Base-by-base conservation (phyloP, 2,113 vertebrate genomes). In the Triplophysa dalaica region DNA sequence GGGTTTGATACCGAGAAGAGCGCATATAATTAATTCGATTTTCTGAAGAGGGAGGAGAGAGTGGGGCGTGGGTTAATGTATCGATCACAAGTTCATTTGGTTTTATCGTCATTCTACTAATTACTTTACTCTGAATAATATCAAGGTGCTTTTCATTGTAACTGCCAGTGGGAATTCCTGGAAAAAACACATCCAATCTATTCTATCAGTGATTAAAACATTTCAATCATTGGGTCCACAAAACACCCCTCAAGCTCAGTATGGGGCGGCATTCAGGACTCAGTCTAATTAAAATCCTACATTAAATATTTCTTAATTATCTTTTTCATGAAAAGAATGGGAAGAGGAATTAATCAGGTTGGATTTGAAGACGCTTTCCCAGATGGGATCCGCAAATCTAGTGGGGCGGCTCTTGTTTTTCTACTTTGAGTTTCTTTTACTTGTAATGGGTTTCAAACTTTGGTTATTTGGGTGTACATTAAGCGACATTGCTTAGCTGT, bases 191-290 rank as follows among this genome's bases (percentile, higher is more conserved):
- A 73, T 77, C 77, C 74, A 81, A 85, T 87, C 78, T 83, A 75
- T 81, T 86, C 83, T 85, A 86, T 82, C 85, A 79, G 81, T 87
- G 84, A 87, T 86, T 89, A 89, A 86, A 89, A 86, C 78, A 82
- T 87, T 87, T 87, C 81, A 87, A 78, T 86, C 81, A 82, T 81
- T 81, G 77, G 66, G 77, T 75, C 76, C 74, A 73, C 69, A 85
- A 86, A 86, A 80, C 62, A 80, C 60, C 81, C 82, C 74, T 79
- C 64, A 17, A 79, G 84, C 83, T 72, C 65, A 78, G 82, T 79
- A 69, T 48, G 19, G 67, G 54, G 29, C 38, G 66, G 66, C 74
- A 82, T 85, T 87, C 79, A 78, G 61, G 69, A 82, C 61, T 70
- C 26, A 50, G 43, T 81, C 73, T 86, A 87, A 87, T 87, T 85